Base-by-base conservation (phyloP, 2,797 vertebrate species). In the Enteromius anoplus region DNA sequence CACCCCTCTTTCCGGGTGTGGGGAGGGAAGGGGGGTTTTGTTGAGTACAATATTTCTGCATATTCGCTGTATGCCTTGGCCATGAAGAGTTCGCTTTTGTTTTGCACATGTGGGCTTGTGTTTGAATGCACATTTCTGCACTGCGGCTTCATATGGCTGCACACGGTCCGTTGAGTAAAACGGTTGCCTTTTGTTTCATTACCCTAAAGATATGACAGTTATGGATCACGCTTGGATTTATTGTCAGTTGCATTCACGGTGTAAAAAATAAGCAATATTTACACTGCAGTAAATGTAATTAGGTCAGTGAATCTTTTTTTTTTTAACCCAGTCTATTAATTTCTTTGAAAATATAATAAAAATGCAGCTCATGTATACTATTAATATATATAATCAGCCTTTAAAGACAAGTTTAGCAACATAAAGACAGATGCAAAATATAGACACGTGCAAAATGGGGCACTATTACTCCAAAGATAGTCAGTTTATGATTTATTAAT, bases 41-140 rank as follows among this genome's bases (percentile, higher is more conserved):
- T 90, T 90, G 85, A 86, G 89, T 89, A 92, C 91, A 93, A 91
- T 92, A 93, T 92, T 92, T 87, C 89, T 87, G 89, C 89, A 87
- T 92, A 88, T 90, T 90, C 90, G 87, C 80, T 83, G 70, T 86
- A 83, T 90, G 89, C 90, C 81, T 64, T 77, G 23, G 68, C 81
- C 75, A 47, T 90, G 86, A 92, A 79, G 91, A 90, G 81, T 69
- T 86, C 34, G 26, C 60, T 77, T 85, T 87, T 79, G 87, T 83
- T 84, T 65, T 90, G 86, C 64, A 65, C 21, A 21, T 65, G 84
- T 82, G 53, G 82, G 86, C 88, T 87, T 83, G 84, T 86, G 17
- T 69, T 73, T 78, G 75, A 78, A 55, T 12, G n/a, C 83, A 66
- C 12, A 64, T 69, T 79, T 75, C 66, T 66, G 26, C 12, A n/a